Base-by-base conservation (phyloP, 2,888 invertebrate species). In the Ashinkailepas kermadecensis region DNA sequence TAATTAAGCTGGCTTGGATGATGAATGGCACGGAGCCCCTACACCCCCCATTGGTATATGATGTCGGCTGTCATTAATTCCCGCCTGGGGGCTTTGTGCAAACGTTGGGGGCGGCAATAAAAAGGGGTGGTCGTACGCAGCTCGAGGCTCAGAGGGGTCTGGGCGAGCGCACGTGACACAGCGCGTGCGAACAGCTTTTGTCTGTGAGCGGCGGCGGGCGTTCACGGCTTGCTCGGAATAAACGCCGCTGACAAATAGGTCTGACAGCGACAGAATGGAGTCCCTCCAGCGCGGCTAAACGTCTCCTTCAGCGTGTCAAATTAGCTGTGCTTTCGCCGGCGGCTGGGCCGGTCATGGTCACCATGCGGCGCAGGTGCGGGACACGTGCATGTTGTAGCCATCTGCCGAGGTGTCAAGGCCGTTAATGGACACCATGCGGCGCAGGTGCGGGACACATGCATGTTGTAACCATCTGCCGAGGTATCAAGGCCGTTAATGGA, bases 251-350 rank as follows among this genome's bases (percentile, higher is more conserved):
- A 74, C 74, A 74, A 74, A 74, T 54, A 21, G 54, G 8, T 12
- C 18, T 9, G 9, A 18, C 39, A 9, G 54, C 54, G 74, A 18
- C 74, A 54, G 74, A 18, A 54, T 39, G 18, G 74, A 15, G 15
- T 15, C 74, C 74, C 9, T 10, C 74, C 74, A 23, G 74, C 74
- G 74, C 54, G 15, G 54, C 74, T 74, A 74, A 74, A 74, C 25
- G 74, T 2, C 74, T 11, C 74, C 54, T 74, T 74, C 54, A 74
- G 54, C 74, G 54, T 39, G 74, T 54, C 10, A 74, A 54, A 74
- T 74, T 54, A 23, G 54, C 18, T 25, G 54, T 74, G 54, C 54
- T 74, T 74, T 54, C 39, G 39, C 39, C 39, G 39, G 39, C 39
- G 39, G 39, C 39, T 39, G 39, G 39, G 4, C 39, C 39, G 39